phyloP scores from a whole-genome alignment of 2,888 invertebrate genomes.

The Drosophila rellima region DNA sequence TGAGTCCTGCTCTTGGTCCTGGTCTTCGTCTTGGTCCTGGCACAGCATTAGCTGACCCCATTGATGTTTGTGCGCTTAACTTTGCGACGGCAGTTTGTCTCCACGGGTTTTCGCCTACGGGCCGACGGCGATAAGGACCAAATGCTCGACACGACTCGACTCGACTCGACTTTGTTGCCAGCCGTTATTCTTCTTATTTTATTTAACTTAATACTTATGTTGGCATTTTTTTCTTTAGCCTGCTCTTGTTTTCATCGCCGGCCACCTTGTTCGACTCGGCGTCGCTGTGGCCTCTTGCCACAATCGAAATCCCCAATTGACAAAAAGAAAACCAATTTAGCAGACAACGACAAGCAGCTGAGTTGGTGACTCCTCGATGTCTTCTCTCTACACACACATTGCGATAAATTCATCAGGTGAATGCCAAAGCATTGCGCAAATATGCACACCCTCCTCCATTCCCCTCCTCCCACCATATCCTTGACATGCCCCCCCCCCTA shows the following conservation, averaged over 20 bases:
- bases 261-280: slow-evolving; percentile 63
- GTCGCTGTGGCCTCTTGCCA: slow-evolving; percentile 76
- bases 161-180: slow-evolving; percentile 13
- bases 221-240: slow-evolving; percentile 54
- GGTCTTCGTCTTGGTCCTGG: slow-evolving; percentile 14
- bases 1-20: slow-evolving; percentile 65
- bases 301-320: slow-evolving; percentile 85
- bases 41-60: slow-evolving; percentile 80
- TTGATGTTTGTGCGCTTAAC: slow-evolving; percentile 81
- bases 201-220: slow-evolving; percentile 79
- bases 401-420: slow-evolving; percentile 85
- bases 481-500: slow-evolving; percentile 6
- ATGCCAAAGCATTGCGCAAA: slow-evolving; percentile 76
- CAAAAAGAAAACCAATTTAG: slow-evolving; percentile 85
- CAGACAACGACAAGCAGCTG: slow-evolving; percentile 78
- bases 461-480: neutral
- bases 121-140: slow-evolving; percentile 22
- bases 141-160: slow-evolving; percentile 10
- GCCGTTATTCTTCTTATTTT: slow-evolving; percentile 68
- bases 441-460: slow-evolving; percentile 44
- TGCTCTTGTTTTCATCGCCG: slow-evolving; percentile 20
- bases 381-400: slow-evolving; percentile 46
- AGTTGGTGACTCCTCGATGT: slow-evolving; percentile 3
- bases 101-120: slow-evolving; percentile 53
- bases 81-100: slow-evolving; percentile 81